These are phyloP conservation scores for Tokudaia muenninki DNA, from an alignment of 2,797 vertebrate genomes.

Conservation along the genomic window DNA sequence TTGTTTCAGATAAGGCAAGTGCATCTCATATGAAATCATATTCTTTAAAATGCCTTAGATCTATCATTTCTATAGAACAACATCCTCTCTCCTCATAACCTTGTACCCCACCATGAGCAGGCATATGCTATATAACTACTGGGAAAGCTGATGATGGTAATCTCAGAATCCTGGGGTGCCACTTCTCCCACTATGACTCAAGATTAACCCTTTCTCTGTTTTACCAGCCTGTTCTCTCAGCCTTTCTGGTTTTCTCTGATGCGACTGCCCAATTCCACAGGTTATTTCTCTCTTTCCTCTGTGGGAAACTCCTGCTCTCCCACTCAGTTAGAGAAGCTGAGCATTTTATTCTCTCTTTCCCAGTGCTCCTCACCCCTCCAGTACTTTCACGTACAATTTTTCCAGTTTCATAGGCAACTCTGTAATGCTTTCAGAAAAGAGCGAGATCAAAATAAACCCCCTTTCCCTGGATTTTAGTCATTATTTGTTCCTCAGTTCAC, in stretches of 20 bases:
- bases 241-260: background rate
- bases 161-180: background rate
- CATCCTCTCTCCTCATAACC: background rate
- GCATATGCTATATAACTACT: background rate
- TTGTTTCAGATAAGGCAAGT: background rate
- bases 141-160: background rate
- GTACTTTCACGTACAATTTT: background rate
- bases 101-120: background rate
- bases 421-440: background rate
- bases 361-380: background rate
- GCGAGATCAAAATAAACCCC: background rate
- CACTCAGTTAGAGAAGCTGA: too few species aligned
- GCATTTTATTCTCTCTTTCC: too few species aligned
- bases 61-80: background rate
- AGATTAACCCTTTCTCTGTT: background rate
- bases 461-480: background rate
- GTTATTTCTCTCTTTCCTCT: background rate
- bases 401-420: too few species aligned
- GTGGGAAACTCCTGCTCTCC: background rate
- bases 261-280: background rate
- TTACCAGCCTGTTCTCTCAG: background rate
- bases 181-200: background rate
- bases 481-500: background rate
- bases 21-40: background rate
- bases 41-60: background rate